A percentile compares a stretch with the other conserved stretches of the same genome.
Evolutionary conservation across 2,113 vertebrate species (phyloP).

Genomic region (Saimiri boliviensis): DNA sequence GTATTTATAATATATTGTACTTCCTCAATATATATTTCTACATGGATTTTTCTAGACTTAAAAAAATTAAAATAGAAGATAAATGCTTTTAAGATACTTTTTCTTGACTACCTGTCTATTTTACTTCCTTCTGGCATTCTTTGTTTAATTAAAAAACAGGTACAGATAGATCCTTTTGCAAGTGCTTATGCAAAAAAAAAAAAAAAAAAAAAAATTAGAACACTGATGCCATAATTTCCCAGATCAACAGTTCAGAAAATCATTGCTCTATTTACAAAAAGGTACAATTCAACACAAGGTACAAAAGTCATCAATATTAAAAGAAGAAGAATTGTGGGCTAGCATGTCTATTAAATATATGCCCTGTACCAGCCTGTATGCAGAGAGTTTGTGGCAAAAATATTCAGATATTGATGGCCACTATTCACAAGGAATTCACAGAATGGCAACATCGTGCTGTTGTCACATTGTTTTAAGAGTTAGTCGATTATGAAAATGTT

Average conservation of each 20-base stretch:
- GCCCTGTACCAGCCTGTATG: background rate
- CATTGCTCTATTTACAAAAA: background rate
- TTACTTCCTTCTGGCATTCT: background rate
- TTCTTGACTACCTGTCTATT: background rate
- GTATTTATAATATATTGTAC: background rate
- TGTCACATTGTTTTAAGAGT: background rate
- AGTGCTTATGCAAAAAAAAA: background rate
- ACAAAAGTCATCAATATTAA: background rate
- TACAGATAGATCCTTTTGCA: background rate
- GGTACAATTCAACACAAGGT: background rate
- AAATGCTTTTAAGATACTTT: background rate
- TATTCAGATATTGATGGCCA: background rate
- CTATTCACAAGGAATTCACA: background rate
- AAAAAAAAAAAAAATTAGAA: background rate
- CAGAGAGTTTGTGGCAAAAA: background rate
- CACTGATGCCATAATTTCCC: background rate
- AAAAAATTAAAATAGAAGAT: background rate
- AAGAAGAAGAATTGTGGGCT: background rate
- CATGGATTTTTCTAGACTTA: background rate
- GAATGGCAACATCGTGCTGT: background rate
- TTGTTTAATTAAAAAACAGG: background rate
- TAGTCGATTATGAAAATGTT: background rate
- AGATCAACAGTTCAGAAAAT: conserved; percentile 5
- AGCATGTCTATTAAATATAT: background rate
- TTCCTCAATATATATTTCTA: background rate